Conservation (phyloP, 2,888 invertebrate genomes). For the Pammene aurita region DNA sequence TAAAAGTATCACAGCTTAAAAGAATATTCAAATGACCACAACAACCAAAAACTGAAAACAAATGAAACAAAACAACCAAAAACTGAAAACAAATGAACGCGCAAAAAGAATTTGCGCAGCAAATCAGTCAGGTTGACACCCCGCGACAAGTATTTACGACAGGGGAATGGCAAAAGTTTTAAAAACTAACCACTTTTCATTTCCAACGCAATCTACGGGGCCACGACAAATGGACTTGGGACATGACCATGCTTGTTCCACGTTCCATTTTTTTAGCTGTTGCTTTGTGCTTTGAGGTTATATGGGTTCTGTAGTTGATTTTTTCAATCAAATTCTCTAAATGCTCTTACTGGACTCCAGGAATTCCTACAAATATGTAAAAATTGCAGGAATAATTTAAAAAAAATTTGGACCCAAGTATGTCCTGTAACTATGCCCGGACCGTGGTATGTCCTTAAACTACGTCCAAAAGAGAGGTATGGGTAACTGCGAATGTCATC, state of each 20-base stretch:
- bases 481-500: too few species aligned
- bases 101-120: conserved; percentile 51
- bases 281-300: conserved; percentile 41
- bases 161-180: conserved; percentile 63
- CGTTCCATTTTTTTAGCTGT: conserved; percentile 45
- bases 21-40: background rate
- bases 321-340: too few species aligned
- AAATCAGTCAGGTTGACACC: conserved; percentile 73
- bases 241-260: conserved; percentile 68
- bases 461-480: too few species aligned
- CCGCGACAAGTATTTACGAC: conserved; percentile 68
- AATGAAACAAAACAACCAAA: conserved; percentile 13
- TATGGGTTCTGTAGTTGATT: conserved; percentile 32
- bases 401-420: too few species aligned
- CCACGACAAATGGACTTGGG: conserved; percentile 69
- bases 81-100: conserved; percentile 19
- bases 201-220: conserved; percentile 75
- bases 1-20: conserved; percentile 10
- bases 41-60: conserved; percentile 9
- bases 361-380: too few species aligned
- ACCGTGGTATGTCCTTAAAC: too few species aligned
- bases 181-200: conserved; percentile 77
- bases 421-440: too few species aligned
- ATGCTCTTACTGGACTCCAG: too few species aligned
- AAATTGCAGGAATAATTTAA: too few species aligned